phyloP scores from a whole-genome alignment of 2,113 vertebrate species.

The Pedionomus torquatus region DNA sequence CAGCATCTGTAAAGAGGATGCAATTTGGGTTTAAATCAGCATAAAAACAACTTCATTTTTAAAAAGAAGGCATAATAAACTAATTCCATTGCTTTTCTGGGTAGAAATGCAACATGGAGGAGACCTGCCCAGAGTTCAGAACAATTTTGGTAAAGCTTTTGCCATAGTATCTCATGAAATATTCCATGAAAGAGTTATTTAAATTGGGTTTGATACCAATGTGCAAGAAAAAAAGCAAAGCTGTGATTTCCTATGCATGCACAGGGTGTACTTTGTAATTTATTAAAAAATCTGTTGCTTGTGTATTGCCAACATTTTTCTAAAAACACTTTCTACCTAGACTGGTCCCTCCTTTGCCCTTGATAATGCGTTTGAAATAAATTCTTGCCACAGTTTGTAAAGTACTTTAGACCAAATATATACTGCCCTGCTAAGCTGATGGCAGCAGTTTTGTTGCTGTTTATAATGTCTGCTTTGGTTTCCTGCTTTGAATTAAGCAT shows the following conservation, averaged over 20 bases:
- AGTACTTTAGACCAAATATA: neutral
- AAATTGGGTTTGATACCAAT: neutral
- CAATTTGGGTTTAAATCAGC: neutral
- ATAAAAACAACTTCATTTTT: neutral
- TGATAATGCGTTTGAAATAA: neutral
- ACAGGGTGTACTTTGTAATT: neutral
- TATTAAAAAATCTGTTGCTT: neutral
- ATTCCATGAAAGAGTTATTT: neutral
- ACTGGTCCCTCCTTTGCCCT: neutral
- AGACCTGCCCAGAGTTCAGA: neutral
- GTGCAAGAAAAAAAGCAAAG: neutral
- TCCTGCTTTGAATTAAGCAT: neutral
- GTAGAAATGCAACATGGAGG: neutral
- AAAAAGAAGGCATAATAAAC: neutral
- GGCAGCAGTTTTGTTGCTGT: neutral
- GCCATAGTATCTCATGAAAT: neutral
- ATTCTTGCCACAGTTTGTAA: neutral
- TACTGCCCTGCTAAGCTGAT: neutral
- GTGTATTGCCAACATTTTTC: neutral
- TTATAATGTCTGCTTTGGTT: neutral
- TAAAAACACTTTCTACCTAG: neutral
- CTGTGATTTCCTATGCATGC: fast-evolving
- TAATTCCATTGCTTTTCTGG: neutral
- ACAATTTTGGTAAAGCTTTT: neutral
- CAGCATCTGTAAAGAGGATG: neutral